Evolutionary conservation across 2,113 vertebrate species (phyloP).

Genomic region (Morone chrysops): DNA sequence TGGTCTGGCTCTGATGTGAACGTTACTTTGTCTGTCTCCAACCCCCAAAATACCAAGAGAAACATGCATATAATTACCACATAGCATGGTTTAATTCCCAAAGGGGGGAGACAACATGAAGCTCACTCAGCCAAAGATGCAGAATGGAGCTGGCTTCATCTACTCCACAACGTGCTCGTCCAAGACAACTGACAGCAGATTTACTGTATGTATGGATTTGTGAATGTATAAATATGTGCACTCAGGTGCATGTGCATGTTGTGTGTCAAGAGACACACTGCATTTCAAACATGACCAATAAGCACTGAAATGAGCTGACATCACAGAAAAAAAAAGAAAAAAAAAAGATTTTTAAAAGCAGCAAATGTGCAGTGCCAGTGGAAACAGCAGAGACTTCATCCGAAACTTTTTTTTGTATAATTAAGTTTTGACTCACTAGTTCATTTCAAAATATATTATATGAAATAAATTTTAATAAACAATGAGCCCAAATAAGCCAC

Average conservation of each 20-base stretch:
- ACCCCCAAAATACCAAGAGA: constrained; percentile 75
- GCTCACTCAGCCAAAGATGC: constrained; percentile 57
- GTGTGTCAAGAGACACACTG: not conserved
- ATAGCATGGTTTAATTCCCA: constrained; percentile 73
- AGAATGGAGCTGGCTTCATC: constrained; percentile 41
- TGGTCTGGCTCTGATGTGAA: constrained; percentile 69
- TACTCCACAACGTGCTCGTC: constrained; percentile 21
- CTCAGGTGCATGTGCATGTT: not conserved
- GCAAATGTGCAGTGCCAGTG: not conserved
- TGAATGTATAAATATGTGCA: not conserved
- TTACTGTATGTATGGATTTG: not conserved
- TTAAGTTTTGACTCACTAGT: not conserved
- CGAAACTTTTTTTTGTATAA: not conserved
- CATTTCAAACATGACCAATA: not conserved
- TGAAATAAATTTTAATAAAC: not conserved
- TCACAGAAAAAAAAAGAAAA: not conserved
- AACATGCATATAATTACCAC: constrained; percentile 77
- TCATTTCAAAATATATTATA: not conserved
- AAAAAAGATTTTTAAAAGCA: not conserved
- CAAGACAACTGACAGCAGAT: constrained; percentile 5
- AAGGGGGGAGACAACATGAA: constrained; percentile 60
- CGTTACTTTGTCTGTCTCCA: constrained; percentile 73
- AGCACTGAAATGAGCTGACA: no score
- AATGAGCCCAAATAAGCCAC: not conserved
- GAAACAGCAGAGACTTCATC: not conserved